Evolutionary conservation across 2,113 vertebrate genomes (phyloP), one percentile per base, ranked within the genome.

Genomic region (Vireo altiloquus): DNA sequence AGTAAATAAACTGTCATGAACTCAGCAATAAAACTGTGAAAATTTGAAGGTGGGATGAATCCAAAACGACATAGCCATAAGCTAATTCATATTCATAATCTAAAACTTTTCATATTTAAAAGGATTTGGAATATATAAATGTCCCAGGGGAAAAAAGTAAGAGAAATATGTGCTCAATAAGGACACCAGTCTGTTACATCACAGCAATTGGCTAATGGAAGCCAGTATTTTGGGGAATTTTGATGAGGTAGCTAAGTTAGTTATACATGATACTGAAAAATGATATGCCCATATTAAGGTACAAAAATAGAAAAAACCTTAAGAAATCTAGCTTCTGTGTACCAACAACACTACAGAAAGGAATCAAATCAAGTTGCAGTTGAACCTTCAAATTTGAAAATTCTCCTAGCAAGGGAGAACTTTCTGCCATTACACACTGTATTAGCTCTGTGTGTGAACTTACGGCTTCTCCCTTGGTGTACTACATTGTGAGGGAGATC

Each of bases 1-100:
- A 39, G 35, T 81, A 75, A 94, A 95, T 78, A 90, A 95, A 46
- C 19, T 89, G 61, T n/a, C 79, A 86, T 78, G 44, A 89, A 79
- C n/a, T 66, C 25, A 61, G 46, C 54, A 95, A 94, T 80, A 57
- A 88, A 86, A 89, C 25, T 70, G 59, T 83, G 79, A 94, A 90
- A 92, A 91, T 21, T 9, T 60, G 75, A 91, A 90, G 40, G 49
- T 75, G 60, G 49, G 49, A 86, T 91, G 74, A 84, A 83, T 60
- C 57, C 40, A 61, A 94, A 95, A 60, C 31, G 91, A 71, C 27
- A 71, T 28, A 75, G 50, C 35, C 74, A 89, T 56, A 91, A 77
- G 42, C 7, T 75, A 70, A 81, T 90, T 86, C 35, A 77, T 74
- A 96, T 83, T 82, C n/a, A 87, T 77, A 83, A 80, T 66, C n/a